Conservation (phyloP, 2,113 vertebrate genomes). For the Sardina pilchardus region DNA sequence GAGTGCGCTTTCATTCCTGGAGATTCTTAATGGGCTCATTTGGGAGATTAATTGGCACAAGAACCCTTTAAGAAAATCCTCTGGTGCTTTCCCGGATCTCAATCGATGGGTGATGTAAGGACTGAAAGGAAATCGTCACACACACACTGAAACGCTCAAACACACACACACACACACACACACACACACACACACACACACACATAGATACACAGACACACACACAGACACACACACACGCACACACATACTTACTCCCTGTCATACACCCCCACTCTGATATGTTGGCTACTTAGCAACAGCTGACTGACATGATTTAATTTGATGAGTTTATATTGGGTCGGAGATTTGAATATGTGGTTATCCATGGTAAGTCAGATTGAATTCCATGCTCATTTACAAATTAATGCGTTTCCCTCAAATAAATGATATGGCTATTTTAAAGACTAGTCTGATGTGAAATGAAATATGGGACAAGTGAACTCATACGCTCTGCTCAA, state of each 20-base stretch:
- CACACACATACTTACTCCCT: neutral
- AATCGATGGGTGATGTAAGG: conserved; percentile 13
- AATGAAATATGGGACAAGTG: neutral
- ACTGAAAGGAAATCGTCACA: neutral
- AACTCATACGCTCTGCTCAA: neutral
- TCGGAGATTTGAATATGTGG: neutral
- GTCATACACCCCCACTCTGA: neutral
- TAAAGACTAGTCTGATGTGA: neutral
- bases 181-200: conserved; percentile 1
- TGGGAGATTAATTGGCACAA: conserved; percentile 3
- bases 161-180: conserved; percentile 8
- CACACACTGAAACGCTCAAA: too few species aligned
- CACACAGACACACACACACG: neutral
- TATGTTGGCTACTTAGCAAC: neutral
- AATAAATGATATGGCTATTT: conserved; percentile 1
- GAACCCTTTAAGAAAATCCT: neutral
- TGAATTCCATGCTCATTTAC: neutral
- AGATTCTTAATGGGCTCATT: conserved; percentile 6
- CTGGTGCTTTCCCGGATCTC: neutral
- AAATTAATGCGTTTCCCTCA: neutral
- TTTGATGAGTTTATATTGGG: conserved; percentile 4
- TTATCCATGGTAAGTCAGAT: neutral
- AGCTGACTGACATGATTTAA: neutral
- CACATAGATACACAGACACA: neutral
- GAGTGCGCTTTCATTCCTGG: neutral